Evolutionary conservation across 2,888 invertebrate species (phyloP).

Genomic region (Cheiracanthium punctorium): DNA sequence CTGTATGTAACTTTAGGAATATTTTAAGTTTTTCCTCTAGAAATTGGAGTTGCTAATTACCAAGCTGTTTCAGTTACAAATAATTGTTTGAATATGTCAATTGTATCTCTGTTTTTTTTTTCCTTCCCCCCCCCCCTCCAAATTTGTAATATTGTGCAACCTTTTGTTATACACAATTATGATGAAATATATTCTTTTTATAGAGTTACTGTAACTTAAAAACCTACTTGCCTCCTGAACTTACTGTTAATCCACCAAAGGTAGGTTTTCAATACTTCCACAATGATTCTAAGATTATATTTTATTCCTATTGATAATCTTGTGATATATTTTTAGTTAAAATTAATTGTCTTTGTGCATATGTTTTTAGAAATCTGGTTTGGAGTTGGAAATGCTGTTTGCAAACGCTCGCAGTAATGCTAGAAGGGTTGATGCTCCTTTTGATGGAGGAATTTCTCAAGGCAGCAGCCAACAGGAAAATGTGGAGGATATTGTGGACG

Average conservation of each 20-base stretch:
- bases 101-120: background rate
- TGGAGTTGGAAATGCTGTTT: slow-evolving; percentile 65
- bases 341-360: background rate
- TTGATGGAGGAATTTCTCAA: slow-evolving; percentile 8
- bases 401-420: slow-evolving; percentile 58
- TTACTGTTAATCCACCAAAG: slow-evolving; percentile 80
- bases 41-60: too few relatives aligned
- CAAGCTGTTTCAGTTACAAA: too few relatives aligned
- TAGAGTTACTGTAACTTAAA: slow-evolving; percentile 72
- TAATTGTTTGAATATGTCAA: too few relatives aligned
- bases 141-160: background rate
- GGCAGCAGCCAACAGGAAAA: slow-evolving; percentile 15
- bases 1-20: too few relatives aligned
- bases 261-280: too few relatives aligned
- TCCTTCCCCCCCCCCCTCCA: background rate
- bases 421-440: background rate
- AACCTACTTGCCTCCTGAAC: slow-evolving; percentile 86
- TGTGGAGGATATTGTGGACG: background rate
- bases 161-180: background rate
- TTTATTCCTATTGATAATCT: too few relatives aligned
- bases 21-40: too few relatives aligned
- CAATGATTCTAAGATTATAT: too few relatives aligned
- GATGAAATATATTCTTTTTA: slow-evolving; percentile 5
- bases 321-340: too few relatives aligned
- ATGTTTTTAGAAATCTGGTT: slow-evolving; percentile 50